Base-by-base conservation (phyloP, 2,797 vertebrate species). In the Syngnathus rostellatus region DNA sequence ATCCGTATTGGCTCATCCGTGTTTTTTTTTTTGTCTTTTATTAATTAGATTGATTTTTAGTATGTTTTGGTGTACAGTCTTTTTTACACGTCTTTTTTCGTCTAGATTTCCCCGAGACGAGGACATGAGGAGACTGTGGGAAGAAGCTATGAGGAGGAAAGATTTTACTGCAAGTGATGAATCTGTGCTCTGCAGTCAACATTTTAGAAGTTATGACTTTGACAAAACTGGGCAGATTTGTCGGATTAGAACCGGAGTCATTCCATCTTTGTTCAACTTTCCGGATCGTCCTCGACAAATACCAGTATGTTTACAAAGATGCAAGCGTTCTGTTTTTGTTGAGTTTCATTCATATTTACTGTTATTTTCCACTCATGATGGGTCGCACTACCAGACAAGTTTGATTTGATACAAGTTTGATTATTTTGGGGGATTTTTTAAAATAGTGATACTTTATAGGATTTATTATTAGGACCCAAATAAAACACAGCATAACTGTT, bases 171-270 rank as follows among this genome's bases (percentile, higher is more conserved):
- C 62, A 3, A 63, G 10, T 48, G 25, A 63, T 14, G 16, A 37
- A 16, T 14, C 62, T 8, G 23, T 64, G 43, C 45, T 64, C 21
- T 64, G 62, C 25, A 64, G 62, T 50, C 19, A 50, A 17, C 62
- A 64, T 48, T 64, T 64, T 37, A 14, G 25, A 16, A 6, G 23
- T 37, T 16, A n/a, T 17, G 62, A 64, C 14, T 40, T 65, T 54
- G 63, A 65, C 50, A 65, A 46, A 19, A 65, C 48, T 16, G 48
- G 50, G 8, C 48, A 65, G 37, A 65, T 53, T 40, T 46, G 43
- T 8, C 12, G 31, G 25, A 46, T 64, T 3, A 50, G 45, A 64
- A 3, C 23, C n/a, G 62, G 43, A 19, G 62, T 64, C 62, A 51
- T 37, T 48, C 62, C 62, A 37, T 64, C 62, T 10, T 25, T 64